Evolutionary conservation across 2,888 invertebrate species (phyloP), one percentile per base, ranked within the genome.

Genomic region (Monoplex corrugatus): DNA sequence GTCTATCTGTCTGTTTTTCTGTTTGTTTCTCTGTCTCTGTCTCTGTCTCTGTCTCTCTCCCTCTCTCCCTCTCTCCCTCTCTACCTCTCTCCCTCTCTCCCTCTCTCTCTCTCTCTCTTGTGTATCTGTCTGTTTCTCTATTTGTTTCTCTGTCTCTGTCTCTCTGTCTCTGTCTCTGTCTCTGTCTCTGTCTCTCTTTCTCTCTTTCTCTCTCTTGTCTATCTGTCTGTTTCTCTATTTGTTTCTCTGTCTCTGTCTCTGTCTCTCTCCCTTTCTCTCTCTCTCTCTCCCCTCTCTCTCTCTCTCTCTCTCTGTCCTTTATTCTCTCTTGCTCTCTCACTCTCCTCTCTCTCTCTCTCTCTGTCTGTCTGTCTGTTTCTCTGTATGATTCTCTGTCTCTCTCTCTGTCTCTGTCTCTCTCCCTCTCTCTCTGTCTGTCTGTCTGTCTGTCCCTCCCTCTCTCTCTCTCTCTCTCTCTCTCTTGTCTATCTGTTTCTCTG

Each of bases 181-280:
- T 35, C n/a, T 35, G n/a, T 75, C 35, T 75, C 13, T 35, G 8
- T 75, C 75, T 75, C 8, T 75, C 75, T 75, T 10, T 75, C 13
- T 75, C n/a, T 75, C 75, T 75, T 10, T 75, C 75, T 75, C n/a
- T 75, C 75, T 75, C n/a, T 75, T 28, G n/a, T n/a, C n/a, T n/a
- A n/a, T n/a, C n/a, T n/a, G n/a, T 75, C n/a, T 75, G 13, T 75
- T 10, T 75, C 75, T 75, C 8, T 75, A 8, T 75, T 10, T 75
- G 13, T 75, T 6, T 16, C 75, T 75, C n/a, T 75, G 32, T 75
- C n/a, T 75, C 13, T 75, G 8, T 75, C 13, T 75, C n/a, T 75
- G 13, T 75, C n/a, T 75, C 75, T 75, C n/a, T 75, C 13, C 28
- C 8, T 75, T 28, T 75, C n/a, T 75, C 75, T 75, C 8, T 75